Base-by-base conservation (phyloP, 2,797 vertebrate genomes). In the Pantherophis alleghaniensis region DNA sequence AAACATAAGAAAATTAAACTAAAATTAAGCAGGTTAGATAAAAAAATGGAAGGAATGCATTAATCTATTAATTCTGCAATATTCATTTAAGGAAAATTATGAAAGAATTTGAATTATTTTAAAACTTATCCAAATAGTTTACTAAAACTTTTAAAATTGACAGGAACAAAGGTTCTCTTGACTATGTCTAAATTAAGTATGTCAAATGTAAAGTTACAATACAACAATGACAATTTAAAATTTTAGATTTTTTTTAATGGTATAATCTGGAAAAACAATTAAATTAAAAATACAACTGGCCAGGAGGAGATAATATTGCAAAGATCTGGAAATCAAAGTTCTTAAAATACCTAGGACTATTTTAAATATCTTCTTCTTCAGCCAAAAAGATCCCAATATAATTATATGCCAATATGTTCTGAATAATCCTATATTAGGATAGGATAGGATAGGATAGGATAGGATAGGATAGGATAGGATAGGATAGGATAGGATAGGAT, bases 51-150 rank as follows among this genome's bases (percentile, higher is more conserved):
- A 42, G 18, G 90, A 87, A 88, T 5, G 22, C 0, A 1, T 9
- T 91, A 92, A 51, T 24, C 74, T 32, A n/a, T 16, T 92, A 47
- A 59, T 87, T 37, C 56, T 79, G 37, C 61, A 88, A 57, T 37
- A 26, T 26, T 92, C 5, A n/a, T n/a, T 94, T 74, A 42, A 94
- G 93, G 32, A 87, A 66, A 92, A 91, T 24, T 69, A 66, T 26
- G 5, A 92, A 95, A 94, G 91, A 91, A 95, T 18, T 63, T n/a
- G 69, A 74, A 42, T 26, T 94, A 95, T 95, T 95, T 95, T 83
- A 57, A 93, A 94, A 86, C 56, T 42, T 51, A 59, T 94, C 91
- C 42, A 12, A 83, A 92, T 88, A 42, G 37, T 42, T 79, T 42
- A 79, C 20, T 79, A 79, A 79, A 79, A 42, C 32, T 79, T 74